These are phyloP conservation scores for Autographa pulchrina DNA, from an alignment of 2,888 invertebrate species.

Conservation along the genomic window DNA sequence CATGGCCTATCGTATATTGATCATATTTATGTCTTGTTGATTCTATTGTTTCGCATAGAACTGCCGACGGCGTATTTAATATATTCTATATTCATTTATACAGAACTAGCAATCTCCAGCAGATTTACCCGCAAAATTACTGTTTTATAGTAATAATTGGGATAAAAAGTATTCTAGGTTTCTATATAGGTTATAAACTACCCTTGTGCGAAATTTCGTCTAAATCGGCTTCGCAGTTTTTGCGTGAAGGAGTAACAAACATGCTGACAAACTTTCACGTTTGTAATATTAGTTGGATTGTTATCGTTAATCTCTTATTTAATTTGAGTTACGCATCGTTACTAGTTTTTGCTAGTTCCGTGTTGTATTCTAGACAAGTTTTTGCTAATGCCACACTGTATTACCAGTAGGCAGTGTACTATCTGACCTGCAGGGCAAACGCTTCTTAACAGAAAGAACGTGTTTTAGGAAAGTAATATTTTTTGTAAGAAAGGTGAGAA, in stretches of 20 bases:
- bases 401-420: background rate
- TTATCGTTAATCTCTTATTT: background rate
- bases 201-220: background rate
- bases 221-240: slow-evolving; percentile 6
- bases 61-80: slow-evolving; percentile 38
- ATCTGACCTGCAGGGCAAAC: background rate
- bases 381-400: background rate
- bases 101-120: slow-evolving; percentile 15
- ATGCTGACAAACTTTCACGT: background rate
- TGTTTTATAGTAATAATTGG: background rate
- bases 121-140: background rate
- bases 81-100: slow-evolving; percentile 32
- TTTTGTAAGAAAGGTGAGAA: no score
- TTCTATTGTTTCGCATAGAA: slow-evolving; percentile 41
- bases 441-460: background rate
- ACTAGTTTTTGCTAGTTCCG: background rate
- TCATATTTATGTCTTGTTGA: slow-evolving; percentile 25
- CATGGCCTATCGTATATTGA: slow-evolving; percentile 47
- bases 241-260: slow-evolving; percentile 11
- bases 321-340: slow-evolving; percentile 7
- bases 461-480: no score
- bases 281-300: background rate
- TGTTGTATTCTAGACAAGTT: background rate
- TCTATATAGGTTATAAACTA: background rate
- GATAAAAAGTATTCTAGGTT: background rate